phyloP scores from a whole-genome alignment of 2,888 invertebrate species.

The Brachyptera risi region DNA sequence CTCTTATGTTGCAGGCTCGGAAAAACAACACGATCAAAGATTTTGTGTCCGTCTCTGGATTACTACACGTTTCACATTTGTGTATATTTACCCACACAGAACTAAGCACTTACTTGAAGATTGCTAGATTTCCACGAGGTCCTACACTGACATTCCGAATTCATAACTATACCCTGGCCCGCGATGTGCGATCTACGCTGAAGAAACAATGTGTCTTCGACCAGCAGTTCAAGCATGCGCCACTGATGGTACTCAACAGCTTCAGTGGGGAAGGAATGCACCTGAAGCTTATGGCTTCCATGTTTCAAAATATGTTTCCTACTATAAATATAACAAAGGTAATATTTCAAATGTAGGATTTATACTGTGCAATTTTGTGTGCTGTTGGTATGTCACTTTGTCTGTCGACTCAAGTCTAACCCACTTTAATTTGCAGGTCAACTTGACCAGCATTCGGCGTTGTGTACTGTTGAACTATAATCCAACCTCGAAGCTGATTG shows the following conservation, averaged over 20 bases:
- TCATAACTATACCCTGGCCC: slow-evolving; percentile 71
- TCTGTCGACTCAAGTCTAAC: no score
- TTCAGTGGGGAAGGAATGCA: slow-evolving; percentile 88
- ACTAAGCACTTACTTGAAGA: slow-evolving; percentile 76
- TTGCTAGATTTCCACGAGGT: slow-evolving; percentile 82
- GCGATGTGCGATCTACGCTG: slow-evolving; percentile 81
- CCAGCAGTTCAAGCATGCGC: slow-evolving; percentile 80
- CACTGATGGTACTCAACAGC: slow-evolving; percentile 85
- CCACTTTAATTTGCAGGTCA: slow-evolving; percentile 62
- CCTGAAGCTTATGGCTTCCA: slow-evolving; percentile 86
- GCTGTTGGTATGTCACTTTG: no score
- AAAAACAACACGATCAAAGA: slow-evolving; percentile 94
- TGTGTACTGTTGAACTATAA: slow-evolving; percentile 91
- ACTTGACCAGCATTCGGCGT: slow-evolving; percentile 79
- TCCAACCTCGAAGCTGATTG: slow-evolving; percentile 74
- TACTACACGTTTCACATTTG: slow-evolving; percentile 91
- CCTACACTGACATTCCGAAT: slow-evolving; percentile 90
- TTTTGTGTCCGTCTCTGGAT: slow-evolving; percentile 85
- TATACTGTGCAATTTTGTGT: no score
- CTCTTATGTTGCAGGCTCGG: slow-evolving; percentile 57
- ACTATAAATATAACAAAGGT: slow-evolving; percentile 90
- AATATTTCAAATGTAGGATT: slow-evolving; percentile 36
- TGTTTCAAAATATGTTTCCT: slow-evolving; percentile 99
- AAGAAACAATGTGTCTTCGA: slow-evolving; percentile 81
- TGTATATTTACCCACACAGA: slow-evolving; percentile 85